Base-by-base conservation (phyloP, 2,797 vertebrate genomes). In the Enteromius afrohamiltoni region DNA sequence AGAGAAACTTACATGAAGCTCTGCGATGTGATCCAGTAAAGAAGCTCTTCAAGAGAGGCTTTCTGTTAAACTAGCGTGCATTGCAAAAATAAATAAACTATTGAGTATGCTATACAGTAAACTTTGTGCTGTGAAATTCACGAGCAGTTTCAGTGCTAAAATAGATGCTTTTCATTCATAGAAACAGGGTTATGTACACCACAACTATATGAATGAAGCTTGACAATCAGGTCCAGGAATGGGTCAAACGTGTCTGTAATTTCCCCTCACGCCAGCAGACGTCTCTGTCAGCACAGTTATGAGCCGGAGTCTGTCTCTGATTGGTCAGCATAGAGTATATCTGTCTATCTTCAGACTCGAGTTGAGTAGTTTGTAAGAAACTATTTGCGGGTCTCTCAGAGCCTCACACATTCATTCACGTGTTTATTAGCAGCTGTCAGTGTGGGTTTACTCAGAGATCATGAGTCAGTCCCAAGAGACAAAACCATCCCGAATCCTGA, bases 211-310 rank as follows among this genome's bases (percentile, higher is more conserved):
- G 7, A 53, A 9, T 53, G 19, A 26, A 26, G 62, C 62, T 10
- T 19, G 29, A 34, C 14, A 31, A 17, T 65, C 62, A 65, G 58
- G 0, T 11, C n/a, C 55, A 11, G n/a, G 29, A 21, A 65, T 37
- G 62, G 2, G 17, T 1, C 21, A 4, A 65, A 34, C 4, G 64
- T 40, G 11, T 5, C 13, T 17, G 68, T 71, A 19, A 6, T 51
- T 13, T 51, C 47, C 26, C 29, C 1, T 13, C 17, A n/a, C 71
- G 4, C 29, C 71, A 74, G 17, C 31, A 53, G 47, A 7, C 34
- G 71, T 74, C 71, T n/a, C 29, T 74, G 47, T 74, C n/a, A 26
- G 21, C 6, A 16, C 67, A 69, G 40, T 23, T 45, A 69, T 45
- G 60, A 29, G 58, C 58, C 4, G 10, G 11, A 0, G n/a, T 13